Evolutionary conservation across 1,140 invertebrate species (phyloP).

Genomic region (Halictus rubicundus): DNA sequence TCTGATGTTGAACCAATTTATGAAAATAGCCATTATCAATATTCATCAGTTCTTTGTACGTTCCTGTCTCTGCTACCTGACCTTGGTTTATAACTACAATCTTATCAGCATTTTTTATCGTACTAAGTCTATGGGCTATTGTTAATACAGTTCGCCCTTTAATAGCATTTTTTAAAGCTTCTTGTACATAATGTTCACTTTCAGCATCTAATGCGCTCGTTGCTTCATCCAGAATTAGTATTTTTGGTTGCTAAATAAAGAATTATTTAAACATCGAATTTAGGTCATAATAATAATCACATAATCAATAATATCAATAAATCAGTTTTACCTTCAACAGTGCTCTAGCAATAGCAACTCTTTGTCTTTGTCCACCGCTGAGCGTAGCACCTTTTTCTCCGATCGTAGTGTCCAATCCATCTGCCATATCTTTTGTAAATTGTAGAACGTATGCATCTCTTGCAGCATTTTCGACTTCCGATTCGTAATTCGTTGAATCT

Average conservation of each 20-base stretch:
- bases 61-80: conserved; percentile 90
- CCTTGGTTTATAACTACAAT: conserved; percentile 95
- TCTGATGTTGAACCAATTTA: conserved; percentile 85
- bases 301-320: too few relatives aligned
- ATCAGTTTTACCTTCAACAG: conserved; percentile 86
- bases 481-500: conserved; percentile 77
- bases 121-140: conserved; percentile 96
- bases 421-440: conserved; percentile 87
- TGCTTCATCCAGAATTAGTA: conserved; percentile 93
- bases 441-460: conserved; percentile 90
- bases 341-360: conserved; percentile 94
- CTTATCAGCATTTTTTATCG: conserved; percentile 93
- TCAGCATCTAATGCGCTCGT: conserved; percentile 95
- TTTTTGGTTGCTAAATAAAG: conserved; percentile 87
- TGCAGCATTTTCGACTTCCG: conserved; percentile 82
- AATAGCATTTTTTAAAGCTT: conserved; percentile 90
- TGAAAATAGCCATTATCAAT: conserved; percentile 83
- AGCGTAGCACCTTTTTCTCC: conserved; percentile 91
- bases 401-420: conserved; percentile 89
- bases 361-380: conserved; percentile 92
- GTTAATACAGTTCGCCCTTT: conserved; percentile 93
- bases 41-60: conserved; percentile 86
- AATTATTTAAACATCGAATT: conserved; percentile 67
- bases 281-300: background rate
- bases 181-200: conserved; percentile 93